These are phyloP conservation scores for Pseudopipra pipra DNA, from an alignment of 2,113 vertebrate genomes.

Conservation along the genomic window DNA sequence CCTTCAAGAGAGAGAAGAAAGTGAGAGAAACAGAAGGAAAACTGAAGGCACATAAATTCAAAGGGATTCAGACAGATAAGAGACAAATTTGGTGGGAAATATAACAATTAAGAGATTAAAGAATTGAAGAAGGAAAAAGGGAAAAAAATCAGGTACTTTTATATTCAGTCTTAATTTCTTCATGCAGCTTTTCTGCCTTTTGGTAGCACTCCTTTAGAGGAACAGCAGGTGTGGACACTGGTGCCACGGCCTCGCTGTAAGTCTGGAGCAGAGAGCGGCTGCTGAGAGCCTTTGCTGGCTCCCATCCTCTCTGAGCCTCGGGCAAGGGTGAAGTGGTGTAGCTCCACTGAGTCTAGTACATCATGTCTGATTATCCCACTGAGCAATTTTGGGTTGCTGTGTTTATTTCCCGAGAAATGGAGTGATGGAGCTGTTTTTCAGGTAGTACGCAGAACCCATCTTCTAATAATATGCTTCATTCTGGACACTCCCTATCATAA, in stretches of 20 bases:
- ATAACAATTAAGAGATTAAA: not conserved
- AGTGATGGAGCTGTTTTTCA: not conserved
- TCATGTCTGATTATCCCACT: not conserved
- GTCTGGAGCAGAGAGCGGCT: not conserved
- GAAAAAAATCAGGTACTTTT: not conserved
- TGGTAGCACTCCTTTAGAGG: rapidly evolving
- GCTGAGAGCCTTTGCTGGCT: not conserved
- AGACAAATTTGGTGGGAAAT: not conserved
- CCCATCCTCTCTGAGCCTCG: not conserved
- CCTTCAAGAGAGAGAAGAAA: not conserved
- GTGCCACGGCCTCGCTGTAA: rapidly evolving
- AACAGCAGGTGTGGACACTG: not conserved
- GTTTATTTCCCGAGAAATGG: not conserved
- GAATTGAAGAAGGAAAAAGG: not conserved
- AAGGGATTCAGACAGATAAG: not conserved
- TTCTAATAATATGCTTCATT: not conserved
- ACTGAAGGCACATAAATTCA: not conserved
- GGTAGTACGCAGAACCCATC: not conserved
- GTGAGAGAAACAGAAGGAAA: not conserved
- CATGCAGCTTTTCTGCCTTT: not conserved
- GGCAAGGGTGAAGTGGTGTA: not conserved
- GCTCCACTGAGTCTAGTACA: too few relatives aligned
- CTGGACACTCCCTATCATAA: not conserved
- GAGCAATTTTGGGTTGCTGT: not conserved
- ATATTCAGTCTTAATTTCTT: not conserved